Base-by-base conservation (phyloP, 2,797 vertebrate species). In the Melanotaenia maccullochi region DNA sequence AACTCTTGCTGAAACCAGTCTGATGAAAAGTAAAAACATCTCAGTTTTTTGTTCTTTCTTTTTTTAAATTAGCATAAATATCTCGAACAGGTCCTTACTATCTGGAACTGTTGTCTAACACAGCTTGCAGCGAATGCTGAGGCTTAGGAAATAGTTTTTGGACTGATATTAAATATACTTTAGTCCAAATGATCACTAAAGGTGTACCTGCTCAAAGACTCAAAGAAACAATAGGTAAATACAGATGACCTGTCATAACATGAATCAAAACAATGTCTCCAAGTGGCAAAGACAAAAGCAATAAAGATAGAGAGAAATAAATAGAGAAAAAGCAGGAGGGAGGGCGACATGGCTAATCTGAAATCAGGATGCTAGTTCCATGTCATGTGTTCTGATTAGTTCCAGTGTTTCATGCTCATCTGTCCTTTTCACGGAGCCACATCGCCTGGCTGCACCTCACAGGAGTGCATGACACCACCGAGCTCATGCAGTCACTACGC, bases 361-460 rank as follows among this genome's bases (percentile, higher is more conserved):
- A 88, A 90, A 93, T 92, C 87, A 88, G 87, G 83, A 92, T 91
- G 89, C 90, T 62, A 35, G 85, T 78, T 77, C 75, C 66, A 57
- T 76, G 74, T 85, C 86, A 74, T 70, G 81, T 85, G 81, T 81
- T 80, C 60, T 85, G 87, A 92, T 92, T 91, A 86, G 89, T 90
- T 92, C 90, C 86, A 81, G 87, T 24, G 82, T 86, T 91, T 90
- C 83, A 87, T 71, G 82, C 85, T 83, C 44, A 60, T 82, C 84
- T 80, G 75, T 78, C 47, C 81, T 76, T 86, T 85, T 90, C 81
- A 84, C 44, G 76, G 76, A 72, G 82, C 74, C 57, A 16, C 79
- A 68, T 30, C 59, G 63, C 79, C 66, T 65, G 80, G 65, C 85
- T 86, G 82, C 81, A 68, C 85, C 51, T 79, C 62, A 73, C 68